Percentiles rank a stretch among this genome's conserved stretches.
Conservation (phyloP, 2,888 invertebrate species). For the Agelastica alni region DNA sequence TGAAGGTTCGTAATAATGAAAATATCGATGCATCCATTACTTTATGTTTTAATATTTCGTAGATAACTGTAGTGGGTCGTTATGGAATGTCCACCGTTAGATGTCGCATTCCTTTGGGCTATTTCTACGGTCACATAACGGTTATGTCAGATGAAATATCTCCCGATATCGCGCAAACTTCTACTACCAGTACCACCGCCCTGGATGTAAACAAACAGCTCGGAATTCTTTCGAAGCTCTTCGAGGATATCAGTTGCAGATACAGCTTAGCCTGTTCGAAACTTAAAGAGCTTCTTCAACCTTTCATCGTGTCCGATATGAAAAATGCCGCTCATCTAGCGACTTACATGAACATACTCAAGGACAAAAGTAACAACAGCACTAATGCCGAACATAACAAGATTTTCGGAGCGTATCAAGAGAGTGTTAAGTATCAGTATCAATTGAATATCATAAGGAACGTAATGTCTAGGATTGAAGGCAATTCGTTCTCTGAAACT, state of each 20-base stretch:
- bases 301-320: slow-evolving; percentile 77
- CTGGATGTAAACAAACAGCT: slow-evolving; percentile 63
- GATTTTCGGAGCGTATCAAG: slow-evolving; percentile 63
- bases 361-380: slow-evolving; percentile 45
- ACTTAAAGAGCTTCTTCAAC: slow-evolving; percentile 77
- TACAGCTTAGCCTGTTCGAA: slow-evolving; percentile 85
- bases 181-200: slow-evolving; percentile 45
- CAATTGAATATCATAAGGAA: slow-evolving; percentile 84
- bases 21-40: neutral
- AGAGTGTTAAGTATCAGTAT: slow-evolving; percentile 86
- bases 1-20: slow-evolving; percentile 68
- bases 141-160: slow-evolving; percentile 64
- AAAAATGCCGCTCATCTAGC: slow-evolving; percentile 83
- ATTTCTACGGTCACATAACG: slow-evolving; percentile 89
- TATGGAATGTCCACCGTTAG: slow-evolving; percentile 90
- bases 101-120: slow-evolving; percentile 89
- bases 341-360: slow-evolving; percentile 70
- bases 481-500: slow-evolving; percentile 40
- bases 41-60: slow-evolving; percentile 21
- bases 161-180: slow-evolving; percentile 51
- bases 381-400: slow-evolving; percentile 57
- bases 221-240: slow-evolving; percentile 68
- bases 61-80: slow-evolving; percentile 89
- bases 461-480: slow-evolving; percentile 75
- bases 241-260: slow-evolving; percentile 80